Evolutionary conservation across 2,888 invertebrate species (phyloP), one percentile per base, ranked within the genome.

Genomic region (Acronicta psi): DNA sequence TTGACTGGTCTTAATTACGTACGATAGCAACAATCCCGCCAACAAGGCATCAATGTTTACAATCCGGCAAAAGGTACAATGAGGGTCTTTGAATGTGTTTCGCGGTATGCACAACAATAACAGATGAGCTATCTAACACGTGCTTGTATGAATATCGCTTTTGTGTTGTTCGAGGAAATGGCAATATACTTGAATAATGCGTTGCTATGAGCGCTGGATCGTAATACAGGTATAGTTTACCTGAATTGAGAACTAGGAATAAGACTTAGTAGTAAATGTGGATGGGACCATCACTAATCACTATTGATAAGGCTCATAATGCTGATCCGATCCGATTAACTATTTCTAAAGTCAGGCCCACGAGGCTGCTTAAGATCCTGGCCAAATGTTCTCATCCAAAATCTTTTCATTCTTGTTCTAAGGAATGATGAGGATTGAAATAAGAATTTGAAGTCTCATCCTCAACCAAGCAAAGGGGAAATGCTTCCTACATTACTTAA

Each of bases 81-180:
- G 84, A 82, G 77, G 77, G 84, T 80, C 55, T 86, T 84, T 81
- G 80, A 84, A 73, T 64, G 80, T 70, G 78, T 79, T 86, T 83
- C 83, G 80, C 68, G 84, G 85, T 84, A 87, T 84, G 82, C 71
- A 73, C 80, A 83, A 88, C 86, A 89, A 90, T 87, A 86, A 85
- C 88, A 84, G 79, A 85, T 79, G 77, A 80, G 77, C 79, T 79
- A 76, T n/a, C n/a, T 67, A 77, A 79, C 79, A 73, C 73, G 69
- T 76, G 69, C 49, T 66, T 54, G 47, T 51, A 44, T 55, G 55
- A 66, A 69, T 56, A 59, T 50, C 46, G 62, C 63, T 71, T 63
- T 77, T 77, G 64, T 72, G 23, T 50, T 45, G 51, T 81, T 75
- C 79, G 47, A 43, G 60, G 77, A 75, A 77, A 70, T 66, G 45